Evolutionary conservation across 2,113 vertebrate genomes (phyloP).

Genomic region (Terrapene triunguis): DNA sequence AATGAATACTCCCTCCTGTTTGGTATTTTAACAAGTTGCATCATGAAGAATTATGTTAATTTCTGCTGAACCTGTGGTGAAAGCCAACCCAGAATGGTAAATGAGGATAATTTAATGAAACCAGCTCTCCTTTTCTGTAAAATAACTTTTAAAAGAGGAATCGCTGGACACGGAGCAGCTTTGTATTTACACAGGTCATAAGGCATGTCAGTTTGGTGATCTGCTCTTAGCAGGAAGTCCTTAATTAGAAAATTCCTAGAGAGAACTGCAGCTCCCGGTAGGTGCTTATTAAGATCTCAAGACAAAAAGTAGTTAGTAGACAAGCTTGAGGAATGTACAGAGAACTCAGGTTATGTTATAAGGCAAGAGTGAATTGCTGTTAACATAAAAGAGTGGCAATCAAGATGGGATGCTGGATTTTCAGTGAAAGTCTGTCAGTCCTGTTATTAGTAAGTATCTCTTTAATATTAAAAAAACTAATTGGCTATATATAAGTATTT

Average conservation of each 20-base stretch:
- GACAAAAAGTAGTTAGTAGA: constrained; percentile 48
- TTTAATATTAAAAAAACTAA: constrained; percentile 62
- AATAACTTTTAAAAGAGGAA: constrained; percentile 57
- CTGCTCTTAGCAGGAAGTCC: constrained; percentile 72
- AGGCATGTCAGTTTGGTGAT: constrained; percentile 65
- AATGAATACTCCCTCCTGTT: not conserved
- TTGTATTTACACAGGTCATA: constrained; percentile 76
- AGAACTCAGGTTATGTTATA: constrained; percentile 44
- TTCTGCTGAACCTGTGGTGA: constrained; percentile 42
- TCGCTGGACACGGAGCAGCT: constrained; percentile 65
- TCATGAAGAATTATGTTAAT: constrained; percentile 10
- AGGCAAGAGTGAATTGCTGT: constrained; percentile 45
- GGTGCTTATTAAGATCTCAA: constrained; percentile 73
- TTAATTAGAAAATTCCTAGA: constrained; percentile 85
- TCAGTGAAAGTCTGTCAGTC: constrained; percentile 79
- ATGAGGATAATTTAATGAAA: constrained; percentile 65
- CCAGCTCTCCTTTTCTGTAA: constrained; percentile 63
- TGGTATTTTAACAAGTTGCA: constrained; percentile 23
- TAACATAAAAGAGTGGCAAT: constrained; percentile 2
- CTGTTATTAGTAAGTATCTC: constrained; percentile 81
- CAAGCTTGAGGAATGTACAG: constrained; percentile 43
- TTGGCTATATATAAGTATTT: constrained; percentile 62
- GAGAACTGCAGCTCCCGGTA: constrained; percentile 61
- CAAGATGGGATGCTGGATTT: constrained; percentile 79
- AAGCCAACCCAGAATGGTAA: not conserved